Conservation (phyloP, 2,113 vertebrate species). For the Sinocyclocheilus anophthalmus region DNA sequence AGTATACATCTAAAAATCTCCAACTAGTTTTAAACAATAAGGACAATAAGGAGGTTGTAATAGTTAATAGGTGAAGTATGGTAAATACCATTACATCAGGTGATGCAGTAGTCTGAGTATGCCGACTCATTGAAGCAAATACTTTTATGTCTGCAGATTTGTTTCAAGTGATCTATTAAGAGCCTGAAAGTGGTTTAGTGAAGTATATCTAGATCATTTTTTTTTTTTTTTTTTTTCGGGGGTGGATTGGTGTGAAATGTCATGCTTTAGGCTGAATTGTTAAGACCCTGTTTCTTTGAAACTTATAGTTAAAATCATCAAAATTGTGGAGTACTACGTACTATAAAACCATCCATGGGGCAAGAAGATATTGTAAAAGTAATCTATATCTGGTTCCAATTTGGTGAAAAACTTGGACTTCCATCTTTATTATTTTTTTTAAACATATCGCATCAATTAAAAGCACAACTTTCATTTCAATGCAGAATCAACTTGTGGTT, state of each 20-base stretch:
- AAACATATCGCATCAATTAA: not conserved
- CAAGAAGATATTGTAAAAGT: not conserved
- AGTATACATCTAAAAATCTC: no score
- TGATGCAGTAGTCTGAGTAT: slow-evolving; percentile 6
- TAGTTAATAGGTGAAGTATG: not conserved
- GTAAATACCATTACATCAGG: not conserved
- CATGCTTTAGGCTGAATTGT: not conserved
- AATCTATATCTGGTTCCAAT: not conserved
- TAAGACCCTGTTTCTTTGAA: not conserved
- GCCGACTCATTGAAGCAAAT: not conserved
- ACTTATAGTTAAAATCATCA: not conserved
- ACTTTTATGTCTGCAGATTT: not conserved
- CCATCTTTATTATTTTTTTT: not conserved
- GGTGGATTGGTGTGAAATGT: slow-evolving; percentile 4
- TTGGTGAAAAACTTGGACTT: not conserved
- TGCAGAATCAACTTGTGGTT: not conserved
- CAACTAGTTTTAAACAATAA: no score
- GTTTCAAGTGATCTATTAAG: not conserved
- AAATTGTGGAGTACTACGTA: not conserved
- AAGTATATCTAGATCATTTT: not conserved
- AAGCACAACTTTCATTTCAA: not conserved
- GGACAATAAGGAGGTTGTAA: no score
- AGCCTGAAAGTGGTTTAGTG: not conserved
- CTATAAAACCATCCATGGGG: not conserved
- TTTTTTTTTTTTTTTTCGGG: no score